A percentile compares a stretch with the other conserved stretches of the same genome.
These are phyloP conservation scores for Bettongia penicillata DNA, from an alignment of 2,113 vertebrate species.

Conservation along the genomic window DNA sequence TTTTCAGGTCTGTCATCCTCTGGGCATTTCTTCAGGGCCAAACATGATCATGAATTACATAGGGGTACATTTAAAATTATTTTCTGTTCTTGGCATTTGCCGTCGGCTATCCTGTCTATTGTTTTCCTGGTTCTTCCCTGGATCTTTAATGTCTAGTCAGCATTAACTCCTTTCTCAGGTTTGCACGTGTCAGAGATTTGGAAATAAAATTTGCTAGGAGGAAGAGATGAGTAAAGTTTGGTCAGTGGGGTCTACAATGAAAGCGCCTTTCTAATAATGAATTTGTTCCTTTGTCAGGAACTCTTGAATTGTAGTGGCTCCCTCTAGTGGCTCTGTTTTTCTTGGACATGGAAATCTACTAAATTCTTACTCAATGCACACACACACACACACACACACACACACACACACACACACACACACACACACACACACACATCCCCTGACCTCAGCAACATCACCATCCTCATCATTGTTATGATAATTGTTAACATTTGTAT, in stretches of 20 bases:
- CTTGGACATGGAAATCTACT: background rate
- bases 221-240: background rate
- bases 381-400: no score
- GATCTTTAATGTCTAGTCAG: background rate
- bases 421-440: no score
- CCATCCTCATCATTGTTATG: background rate
- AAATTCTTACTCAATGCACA: background rate
- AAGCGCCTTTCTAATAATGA: background rate
- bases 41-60: background rate
- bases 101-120: background rate
- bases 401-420: no score
- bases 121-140: background rate
- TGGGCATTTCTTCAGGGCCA: background rate
- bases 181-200: background rate
- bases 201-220: background rate
- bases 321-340: slow-evolving; percentile 61
- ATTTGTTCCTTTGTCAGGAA: background rate
- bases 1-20: background rate
- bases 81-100: background rate
- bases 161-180: background rate
- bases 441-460: no score
- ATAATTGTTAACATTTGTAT: background rate
- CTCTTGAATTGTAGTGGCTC: slow-evolving; percentile 1
- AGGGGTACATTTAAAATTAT: background rate
- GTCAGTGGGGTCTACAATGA: background rate